Evolutionary conservation across 2,797 vertebrate species (phyloP), one percentile per base, ranked within the genome.

Genomic region (Crocidura indochinensis): DNA sequence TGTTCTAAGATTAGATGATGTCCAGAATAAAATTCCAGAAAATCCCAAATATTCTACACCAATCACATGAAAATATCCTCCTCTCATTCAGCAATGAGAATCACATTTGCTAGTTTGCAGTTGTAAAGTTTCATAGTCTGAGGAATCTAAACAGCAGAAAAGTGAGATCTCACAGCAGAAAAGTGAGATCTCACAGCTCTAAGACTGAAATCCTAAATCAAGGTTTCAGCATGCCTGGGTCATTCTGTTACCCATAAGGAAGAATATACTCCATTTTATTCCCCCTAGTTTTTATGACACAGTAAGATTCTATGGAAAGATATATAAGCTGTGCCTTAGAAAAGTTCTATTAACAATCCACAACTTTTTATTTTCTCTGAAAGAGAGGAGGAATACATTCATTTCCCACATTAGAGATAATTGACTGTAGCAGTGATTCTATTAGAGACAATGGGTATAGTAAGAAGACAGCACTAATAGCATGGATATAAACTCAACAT

Each of bases 1-100:
- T 65, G 56, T 53, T 60, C 62, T 94, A 14, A 62, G 56, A 84
- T 49, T 47, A 84, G 19, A 22, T 67, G 4, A 47, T 56, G 20
- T 68, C 47, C 53, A 71, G 89, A 24, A 53, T 4, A n/a, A 88
- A 92, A 65, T 29, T 53, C 88, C 29, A 87, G 27, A 76, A 91
- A 82, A 49, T 87, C 14, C 22, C n/a, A 53, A 26, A 76, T 10
- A 72, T 51, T 72, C n/a, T 20, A 46, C 51, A 3, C 46, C 53
- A 81, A 51, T 4, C 60, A 84, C n/a, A 78, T 62, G 27, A 83
- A 60, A n/a, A 72, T 90, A 20, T 68, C 10, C 19, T 62, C 22
- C 14, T 64, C 46, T 88, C 22, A 47, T 46, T 73, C 79, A 47
- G 47, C 53, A 6, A 84, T 31, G 15, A 3, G 9, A 75, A 73